Conservation (phyloP, 2,113 vertebrate genomes). For the Heptranchias perlo region DNA sequence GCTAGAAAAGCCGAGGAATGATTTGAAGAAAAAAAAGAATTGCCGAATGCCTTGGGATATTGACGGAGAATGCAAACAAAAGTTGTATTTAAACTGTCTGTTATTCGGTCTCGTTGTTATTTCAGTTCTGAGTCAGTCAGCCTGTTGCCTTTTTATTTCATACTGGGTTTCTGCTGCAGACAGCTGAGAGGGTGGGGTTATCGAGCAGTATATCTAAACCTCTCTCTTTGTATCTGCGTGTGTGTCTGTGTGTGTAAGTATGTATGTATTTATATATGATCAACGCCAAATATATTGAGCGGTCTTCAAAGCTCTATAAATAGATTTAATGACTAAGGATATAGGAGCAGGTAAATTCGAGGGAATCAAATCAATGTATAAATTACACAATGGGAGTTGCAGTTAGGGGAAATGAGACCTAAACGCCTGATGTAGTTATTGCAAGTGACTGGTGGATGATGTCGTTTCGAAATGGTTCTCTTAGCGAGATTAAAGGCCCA, state of each 20-base stretch:
- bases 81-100: not conserved
- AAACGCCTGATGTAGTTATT: not conserved
- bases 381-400: not conserved
- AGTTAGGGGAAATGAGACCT: not conserved
- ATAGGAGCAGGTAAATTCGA: not conserved
- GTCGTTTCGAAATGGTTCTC: not conserved
- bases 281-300: not conserved
- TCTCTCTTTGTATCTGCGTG: not conserved
- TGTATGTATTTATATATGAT: not conserved
- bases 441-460: not conserved
- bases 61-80: not conserved
- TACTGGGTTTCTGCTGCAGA: not conserved
- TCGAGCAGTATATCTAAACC: not conserved
- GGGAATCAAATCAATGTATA: not conserved
- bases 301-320: not conserved
- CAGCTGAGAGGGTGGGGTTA: not conserved
- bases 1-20: too few relatives aligned
- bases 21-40: too few relatives aligned
- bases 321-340: not conserved
- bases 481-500: not conserved
- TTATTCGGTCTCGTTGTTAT: not conserved
- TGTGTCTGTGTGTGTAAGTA: not conserved
- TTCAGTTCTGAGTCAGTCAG: not conserved
- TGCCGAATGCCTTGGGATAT: not conserved
- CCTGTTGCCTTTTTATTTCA: not conserved